These are phyloP conservation scores for Schrankia costaestrigalis DNA, from an alignment of 2,888 invertebrate species.

Conservation along the genomic window DNA sequence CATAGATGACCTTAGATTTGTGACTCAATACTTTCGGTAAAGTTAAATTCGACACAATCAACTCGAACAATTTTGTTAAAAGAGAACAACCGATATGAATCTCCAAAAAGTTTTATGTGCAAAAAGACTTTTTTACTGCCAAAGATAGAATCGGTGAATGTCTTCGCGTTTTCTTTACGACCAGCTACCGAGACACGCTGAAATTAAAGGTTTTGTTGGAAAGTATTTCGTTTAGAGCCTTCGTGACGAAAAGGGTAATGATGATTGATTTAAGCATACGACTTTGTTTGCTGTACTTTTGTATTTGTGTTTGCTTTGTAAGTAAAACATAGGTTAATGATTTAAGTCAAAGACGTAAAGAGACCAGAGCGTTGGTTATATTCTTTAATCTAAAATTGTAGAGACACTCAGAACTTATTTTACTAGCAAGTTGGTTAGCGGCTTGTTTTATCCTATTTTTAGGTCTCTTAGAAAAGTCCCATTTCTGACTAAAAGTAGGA, in stretches of 20 bases:
- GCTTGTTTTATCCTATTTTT: too few relatives aligned
- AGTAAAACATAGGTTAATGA: neutral
- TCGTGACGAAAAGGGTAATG: constrained; percentile 34
- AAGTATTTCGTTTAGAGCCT: constrained; percentile 23
- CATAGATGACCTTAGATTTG: constrained; percentile 20
- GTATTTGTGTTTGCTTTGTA: constrained; percentile 12
- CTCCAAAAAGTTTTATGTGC: constrained; percentile 34
- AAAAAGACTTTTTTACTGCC: constrained; percentile 38
- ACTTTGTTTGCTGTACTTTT: constrained; percentile 7
- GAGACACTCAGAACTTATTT: too few relatives aligned
- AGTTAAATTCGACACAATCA: constrained; percentile 32
- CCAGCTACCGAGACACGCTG: constrained; percentile 21
- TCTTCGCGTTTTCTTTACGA: constrained; percentile 43
- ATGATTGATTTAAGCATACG: constrained; percentile 34
- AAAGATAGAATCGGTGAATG: constrained; percentile 41
- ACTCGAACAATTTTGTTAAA: constrained; percentile 35
- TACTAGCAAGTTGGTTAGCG: too few relatives aligned
- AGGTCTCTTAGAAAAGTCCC: too few relatives aligned
- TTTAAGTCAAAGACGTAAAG: too few relatives aligned
- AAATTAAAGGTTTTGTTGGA: constrained; percentile 35
- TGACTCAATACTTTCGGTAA: constrained; percentile 20
- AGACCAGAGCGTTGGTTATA: too few relatives aligned
- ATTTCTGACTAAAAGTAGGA: too few relatives aligned
- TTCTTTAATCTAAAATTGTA: too few relatives aligned
- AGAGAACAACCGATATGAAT: constrained; percentile 36